Evolutionary conservation across 2,113 vertebrate species (phyloP).

Genomic region (Gavia stellata): DNA sequence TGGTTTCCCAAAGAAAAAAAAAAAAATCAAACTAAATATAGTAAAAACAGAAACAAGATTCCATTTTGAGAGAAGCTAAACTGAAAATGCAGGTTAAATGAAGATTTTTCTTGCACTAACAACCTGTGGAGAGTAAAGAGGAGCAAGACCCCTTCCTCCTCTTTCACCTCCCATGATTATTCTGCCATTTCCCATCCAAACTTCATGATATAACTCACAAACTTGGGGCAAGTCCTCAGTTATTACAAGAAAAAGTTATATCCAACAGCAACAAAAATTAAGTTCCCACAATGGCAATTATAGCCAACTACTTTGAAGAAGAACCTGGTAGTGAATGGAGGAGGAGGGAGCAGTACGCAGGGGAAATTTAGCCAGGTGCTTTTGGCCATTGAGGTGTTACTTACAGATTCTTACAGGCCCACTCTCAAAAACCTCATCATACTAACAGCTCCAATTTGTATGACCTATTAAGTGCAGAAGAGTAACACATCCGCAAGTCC

Average conservation of each 20-base stretch:
- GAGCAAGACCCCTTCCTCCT: neutral
- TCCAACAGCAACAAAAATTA: neutral
- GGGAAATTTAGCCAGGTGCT: neutral
- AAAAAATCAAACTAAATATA: neutral
- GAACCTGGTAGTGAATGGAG: neutral
- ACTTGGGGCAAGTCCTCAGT: neutral
- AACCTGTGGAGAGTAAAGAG: neutral
- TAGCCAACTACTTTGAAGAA: neutral
- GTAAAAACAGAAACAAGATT: neutral
- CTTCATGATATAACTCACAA: neutral
- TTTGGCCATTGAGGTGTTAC: neutral
- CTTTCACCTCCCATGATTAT: neutral
- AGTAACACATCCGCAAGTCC: neutral
- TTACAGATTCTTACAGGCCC: neutral
- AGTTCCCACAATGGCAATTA: neutral
- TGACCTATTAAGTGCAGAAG: neutral
- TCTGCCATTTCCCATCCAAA: neutral
- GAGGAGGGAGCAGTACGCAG: neutral
- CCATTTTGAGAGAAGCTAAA: neutral
- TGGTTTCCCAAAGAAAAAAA: neutral
- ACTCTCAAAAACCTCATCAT: neutral
- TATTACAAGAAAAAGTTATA: fast-evolving
- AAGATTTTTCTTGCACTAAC: neutral
- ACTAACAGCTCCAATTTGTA: neutral
- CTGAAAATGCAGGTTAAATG: neutral